A percentile compares a stretch with the other conserved stretches of the same genome.
Conservation (phyloP, 2,113 vertebrate genomes). For the Lycaon pictus region DNA sequence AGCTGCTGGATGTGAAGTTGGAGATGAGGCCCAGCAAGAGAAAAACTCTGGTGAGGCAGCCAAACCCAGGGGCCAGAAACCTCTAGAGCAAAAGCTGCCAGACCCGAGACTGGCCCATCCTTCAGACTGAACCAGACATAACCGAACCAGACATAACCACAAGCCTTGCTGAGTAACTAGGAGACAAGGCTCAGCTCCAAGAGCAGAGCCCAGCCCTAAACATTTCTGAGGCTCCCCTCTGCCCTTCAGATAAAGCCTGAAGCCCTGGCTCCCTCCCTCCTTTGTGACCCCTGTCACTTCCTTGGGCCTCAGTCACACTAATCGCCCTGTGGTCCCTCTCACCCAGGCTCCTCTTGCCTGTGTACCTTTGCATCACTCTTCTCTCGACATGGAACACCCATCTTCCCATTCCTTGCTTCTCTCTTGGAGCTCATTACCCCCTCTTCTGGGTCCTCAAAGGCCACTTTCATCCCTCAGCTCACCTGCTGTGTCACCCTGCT, state of each 20-base stretch:
- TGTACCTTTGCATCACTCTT: not conserved
- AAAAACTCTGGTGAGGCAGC: conserved; percentile 46
- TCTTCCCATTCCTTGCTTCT: not conserved
- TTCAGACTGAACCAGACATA: conserved; percentile 41
- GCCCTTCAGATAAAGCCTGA: not conserved
- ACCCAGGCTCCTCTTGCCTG: not conserved
- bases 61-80: conserved; percentile 53
- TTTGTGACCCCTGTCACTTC: not conserved
- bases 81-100: conserved; percentile 30
- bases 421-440: not conserved
- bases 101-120: conserved; percentile 31
- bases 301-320: not conserved
- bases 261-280: not conserved
- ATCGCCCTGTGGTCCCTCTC: accelerated
- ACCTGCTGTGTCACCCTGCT: not conserved
- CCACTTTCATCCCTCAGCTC: not conserved
- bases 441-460: not conserved
- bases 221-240: not conserved
- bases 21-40: not conserved
- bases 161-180: conserved; percentile 12
- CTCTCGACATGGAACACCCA: not conserved
- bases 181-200: conserved; percentile 32
- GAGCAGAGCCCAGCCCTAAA: not conserved
- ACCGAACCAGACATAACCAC: conserved; percentile 50
- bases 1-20: conserved; percentile 26